Percentiles rank a stretch among this genome's conserved stretches.
phyloP scores from a whole-genome alignment of 2,888 invertebrate genomes.

The Cynaeus angustus region DNA sequence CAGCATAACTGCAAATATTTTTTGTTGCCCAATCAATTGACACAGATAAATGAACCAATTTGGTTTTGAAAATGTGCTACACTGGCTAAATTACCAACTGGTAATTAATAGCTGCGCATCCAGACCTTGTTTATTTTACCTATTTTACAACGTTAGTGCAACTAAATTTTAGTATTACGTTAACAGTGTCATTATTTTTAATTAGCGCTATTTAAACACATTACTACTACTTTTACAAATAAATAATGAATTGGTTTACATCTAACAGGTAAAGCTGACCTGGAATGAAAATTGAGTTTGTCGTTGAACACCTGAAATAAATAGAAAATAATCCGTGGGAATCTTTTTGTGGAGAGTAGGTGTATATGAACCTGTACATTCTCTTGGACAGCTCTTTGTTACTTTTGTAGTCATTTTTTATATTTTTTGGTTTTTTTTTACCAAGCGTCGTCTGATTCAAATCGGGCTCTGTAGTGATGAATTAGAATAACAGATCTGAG shows the following conservation, averaged over 20 bases:
- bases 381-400: too few species aligned
- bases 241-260: too few species aligned
- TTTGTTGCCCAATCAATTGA: constrained; percentile 26
- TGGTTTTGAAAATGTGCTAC: constrained; percentile 26
- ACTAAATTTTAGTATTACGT: background rate
- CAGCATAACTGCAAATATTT: constrained; percentile 12
- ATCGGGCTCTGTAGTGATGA: too few species aligned
- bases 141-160: background rate
- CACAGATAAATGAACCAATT: constrained; percentile 36
- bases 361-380: constrained; percentile 19
- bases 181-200: background rate
- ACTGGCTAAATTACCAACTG: constrained; percentile 28
- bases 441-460: background rate
- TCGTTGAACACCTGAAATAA: constrained; percentile 21
- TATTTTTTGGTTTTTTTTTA: background rate
- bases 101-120: constrained; percentile 42
- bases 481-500: too few species aligned
- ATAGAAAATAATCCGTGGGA: constrained; percentile 32
- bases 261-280: too few species aligned
- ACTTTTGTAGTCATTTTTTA: too few species aligned
- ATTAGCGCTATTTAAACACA: background rate
- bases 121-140: constrained; percentile 32
- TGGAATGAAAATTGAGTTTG: background rate
- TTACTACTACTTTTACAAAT: background rate
- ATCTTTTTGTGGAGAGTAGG: constrained; percentile 20